Base-by-base conservation (phyloP, 2,888 invertebrate species). In the Drosophila vallismaia region DNA sequence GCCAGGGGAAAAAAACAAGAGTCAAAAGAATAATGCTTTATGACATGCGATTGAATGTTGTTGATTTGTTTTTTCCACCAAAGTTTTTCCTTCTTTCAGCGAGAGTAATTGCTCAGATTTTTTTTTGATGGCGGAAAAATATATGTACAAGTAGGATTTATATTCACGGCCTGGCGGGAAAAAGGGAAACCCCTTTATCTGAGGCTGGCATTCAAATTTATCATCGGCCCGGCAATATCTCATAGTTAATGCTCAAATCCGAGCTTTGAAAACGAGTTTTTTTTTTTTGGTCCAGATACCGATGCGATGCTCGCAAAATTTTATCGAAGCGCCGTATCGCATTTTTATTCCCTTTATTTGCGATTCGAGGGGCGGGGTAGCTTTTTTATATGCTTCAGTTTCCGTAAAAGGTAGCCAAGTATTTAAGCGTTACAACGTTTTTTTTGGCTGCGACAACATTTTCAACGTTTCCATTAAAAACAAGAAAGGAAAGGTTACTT, bases 331-430 rank as follows among this genome's bases (percentile, higher is more conserved):
- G 49, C 56, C 44, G 46, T 63, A 36, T 78, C 75, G 50, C 54
- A 71, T 71, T 74, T 77, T 68, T 70, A 77, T 74, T 79, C 74
- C 78, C 60, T 60, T 69, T 59, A 75, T 48, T 66, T 57, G 57
- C n/a, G 12, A 8, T 52, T 70, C 31, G 31, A 10, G 49, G 49
- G 31, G 49, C 28, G 29, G 14, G 40, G 42, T 8, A 51, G n/a
- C 8, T 12, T 24, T 54, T 57, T 79, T 78, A 81, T 74, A 74
- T 66, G 78, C 67, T 57, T 68, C 75, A 70, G 85, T 73, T 86
- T 73, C 87, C 84, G 76, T 88, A 88, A 88, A 85, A 80, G 88
- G 87, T 74, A 74, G 77, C 77, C 76, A 81, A 79, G 77, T 75
- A 80, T 86, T 85, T 88, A 80, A 84, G 77, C 88, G 67, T 83